These are phyloP conservation scores for Epinotia ramella DNA, from an alignment of 2,888 invertebrate species.

Conservation along the genomic window DNA sequence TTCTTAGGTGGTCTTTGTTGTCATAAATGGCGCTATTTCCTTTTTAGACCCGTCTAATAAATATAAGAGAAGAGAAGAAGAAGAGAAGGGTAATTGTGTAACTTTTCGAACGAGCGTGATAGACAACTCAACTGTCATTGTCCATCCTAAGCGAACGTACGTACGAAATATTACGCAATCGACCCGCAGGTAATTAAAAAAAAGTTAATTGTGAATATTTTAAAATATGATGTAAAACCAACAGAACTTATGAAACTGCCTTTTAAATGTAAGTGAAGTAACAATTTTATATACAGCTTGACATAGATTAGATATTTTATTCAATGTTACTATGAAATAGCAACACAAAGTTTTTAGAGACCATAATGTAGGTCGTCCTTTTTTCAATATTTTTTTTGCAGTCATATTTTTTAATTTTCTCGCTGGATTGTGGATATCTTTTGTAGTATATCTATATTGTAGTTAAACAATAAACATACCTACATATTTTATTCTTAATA, in stretches of 20 bases:
- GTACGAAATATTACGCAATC: too few relatives aligned
- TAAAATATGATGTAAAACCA: constrained; percentile 10
- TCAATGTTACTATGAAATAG: constrained; percentile 29
- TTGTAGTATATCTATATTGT: too few relatives aligned
- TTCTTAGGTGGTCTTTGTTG: neutral
- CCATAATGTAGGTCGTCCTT: neutral
- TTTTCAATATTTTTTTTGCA: neutral
- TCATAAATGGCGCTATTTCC: neutral
- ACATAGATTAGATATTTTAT: constrained; percentile 44
- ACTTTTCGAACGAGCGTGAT: too few relatives aligned
- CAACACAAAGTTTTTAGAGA: constrained; percentile 16
- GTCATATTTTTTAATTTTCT: too few relatives aligned
- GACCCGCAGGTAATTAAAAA: neutral
- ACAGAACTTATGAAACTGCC: constrained; percentile 44
- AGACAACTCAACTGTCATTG: too few relatives aligned
- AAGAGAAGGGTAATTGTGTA: neutral
- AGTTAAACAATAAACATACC: too few relatives aligned
- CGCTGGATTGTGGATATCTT: too few relatives aligned
- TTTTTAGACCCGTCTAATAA: neutral
- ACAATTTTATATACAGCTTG: constrained; percentile 42
- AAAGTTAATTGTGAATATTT: neutral
- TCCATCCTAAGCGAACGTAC: too few relatives aligned
- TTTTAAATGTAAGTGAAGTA: constrained; percentile 38
- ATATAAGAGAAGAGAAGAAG: too few relatives aligned
- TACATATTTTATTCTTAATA: neutral